Evolutionary conservation across 2,797 vertebrate species (phyloP), one percentile per base, ranked within the genome.

Genomic region (Erethizon dorsatum): DNA sequence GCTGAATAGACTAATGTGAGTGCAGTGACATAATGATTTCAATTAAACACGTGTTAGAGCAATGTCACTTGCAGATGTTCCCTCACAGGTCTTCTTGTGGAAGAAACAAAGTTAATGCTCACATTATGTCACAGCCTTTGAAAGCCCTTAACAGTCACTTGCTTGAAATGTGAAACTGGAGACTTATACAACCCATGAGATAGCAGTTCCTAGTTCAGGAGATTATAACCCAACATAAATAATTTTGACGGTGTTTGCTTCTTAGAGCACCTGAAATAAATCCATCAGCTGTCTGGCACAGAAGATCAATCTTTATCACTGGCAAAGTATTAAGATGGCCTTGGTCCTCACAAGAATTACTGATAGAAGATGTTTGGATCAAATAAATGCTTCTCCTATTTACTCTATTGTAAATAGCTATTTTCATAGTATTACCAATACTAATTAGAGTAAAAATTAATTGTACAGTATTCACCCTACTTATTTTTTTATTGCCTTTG

Each of bases 1-100:
- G 22, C 24, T 56, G 17, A 93, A 61, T 3, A 67, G 5, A 90
- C 17, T 83, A 88, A 69, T 18, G 5, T 41, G 90, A 69, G 78
- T 69, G 50, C 5, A 14, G 61, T 50, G 59, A 63, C 24, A 82
- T 26, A 57, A 37, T 80, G 31, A 75, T 61, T 88, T 75, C 56
- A 90, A 67, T 90, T 84, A 91, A 90, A 84, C 73, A 61, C 22
- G 63, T 77, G 80, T 93, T 54, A 88, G 31, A 84, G 31, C 52
- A 57, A n/a, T 69, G n/a, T 47, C 65, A 84, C 33, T 47, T 28
- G 50, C 73, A 59, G 84, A 84, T 18, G 11, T 63, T 84, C 9
- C 41, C 28, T 20, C 59, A 47, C 20, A 54, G 52, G 47, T n/a
- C 31, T 75, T 80, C 71, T 73, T 41, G 37, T 22, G 15, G 69